phyloP scores from a whole-genome alignment of 2,888 invertebrate species.

The Germaria angustata region DNA sequence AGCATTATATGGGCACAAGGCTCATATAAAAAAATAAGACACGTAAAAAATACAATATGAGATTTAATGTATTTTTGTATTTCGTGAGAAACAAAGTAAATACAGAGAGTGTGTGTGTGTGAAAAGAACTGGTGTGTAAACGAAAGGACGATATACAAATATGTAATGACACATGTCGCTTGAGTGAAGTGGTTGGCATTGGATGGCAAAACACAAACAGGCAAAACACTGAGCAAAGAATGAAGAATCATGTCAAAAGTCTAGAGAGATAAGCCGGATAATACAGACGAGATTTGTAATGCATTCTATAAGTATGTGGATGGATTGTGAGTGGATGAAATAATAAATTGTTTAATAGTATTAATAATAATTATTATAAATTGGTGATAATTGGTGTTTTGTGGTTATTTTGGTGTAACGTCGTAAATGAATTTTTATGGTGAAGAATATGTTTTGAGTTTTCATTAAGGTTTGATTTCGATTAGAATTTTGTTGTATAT shows the following conservation, averaged over 20 bases:
- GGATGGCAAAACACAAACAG: conserved; percentile 8
- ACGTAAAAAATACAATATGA: conserved; percentile 7
- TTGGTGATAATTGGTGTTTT: conserved; percentile 61
- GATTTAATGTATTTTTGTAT: neutral
- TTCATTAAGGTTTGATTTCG: conserved; percentile 62
- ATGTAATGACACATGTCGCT: conserved; percentile 44
- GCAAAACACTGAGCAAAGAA: neutral
- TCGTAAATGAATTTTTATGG: conserved; percentile 43
- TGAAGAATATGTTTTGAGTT: conserved; percentile 59
- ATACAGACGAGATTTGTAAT: conserved; percentile 31
- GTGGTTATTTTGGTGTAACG: conserved; percentile 22
- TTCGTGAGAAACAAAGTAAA: too few species aligned
- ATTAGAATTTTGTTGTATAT: conserved; percentile 65
- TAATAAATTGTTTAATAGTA: conserved; percentile 23
- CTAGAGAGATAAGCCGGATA: neutral
- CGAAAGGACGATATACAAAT: conserved; percentile 47
- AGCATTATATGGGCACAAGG: neutral
- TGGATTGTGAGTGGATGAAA: conserved; percentile 42
- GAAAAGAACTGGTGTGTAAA: neutral
- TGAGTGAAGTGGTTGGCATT: neutral
- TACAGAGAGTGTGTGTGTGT: neutral
- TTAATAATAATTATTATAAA: conserved; percentile 36
- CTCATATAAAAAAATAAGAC: conserved; percentile 7
- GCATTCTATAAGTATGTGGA: conserved; percentile 39
- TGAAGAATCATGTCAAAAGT: neutral